Evolutionary conservation across 1,140 invertebrate genomes (phyloP).

Genomic region (Doryteuthis pealeii): DNA sequence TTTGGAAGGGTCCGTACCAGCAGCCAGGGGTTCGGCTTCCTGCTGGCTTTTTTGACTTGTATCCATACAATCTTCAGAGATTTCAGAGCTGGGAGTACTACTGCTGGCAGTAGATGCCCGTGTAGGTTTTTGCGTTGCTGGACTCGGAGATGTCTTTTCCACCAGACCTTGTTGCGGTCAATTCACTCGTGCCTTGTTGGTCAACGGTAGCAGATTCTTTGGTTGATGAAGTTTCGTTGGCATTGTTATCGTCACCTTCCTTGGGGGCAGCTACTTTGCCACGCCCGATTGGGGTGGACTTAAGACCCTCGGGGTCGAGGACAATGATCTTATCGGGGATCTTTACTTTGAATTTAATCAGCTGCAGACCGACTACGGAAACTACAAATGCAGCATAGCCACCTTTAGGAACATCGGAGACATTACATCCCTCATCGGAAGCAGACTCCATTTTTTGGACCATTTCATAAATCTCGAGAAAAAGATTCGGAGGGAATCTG

Average conservation of each 20-base stretch:
- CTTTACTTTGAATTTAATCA: not conserved
- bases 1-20: not conserved
- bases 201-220: not conserved
- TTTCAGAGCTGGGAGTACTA: not conserved
- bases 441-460: not conserved
- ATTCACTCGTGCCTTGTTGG: not conserved
- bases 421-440: not conserved
- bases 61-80: not conserved
- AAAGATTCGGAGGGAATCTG: not conserved
- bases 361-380: not conserved
- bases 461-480: slow-evolving; percentile 6
- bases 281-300: slow-evolving; percentile 3
- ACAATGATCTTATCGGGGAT: slow-evolving; percentile 6
- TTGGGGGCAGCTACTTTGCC: not conserved
- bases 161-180: not conserved
- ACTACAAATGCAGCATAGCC: slow-evolving; percentile 7
- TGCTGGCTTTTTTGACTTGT: not conserved
- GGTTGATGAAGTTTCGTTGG: not conserved
- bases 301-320: not conserved
- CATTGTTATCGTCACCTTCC: not conserved
- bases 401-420: not conserved
- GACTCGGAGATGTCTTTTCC: too few relatives aligned
- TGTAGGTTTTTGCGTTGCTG: not conserved
- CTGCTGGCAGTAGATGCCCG: not conserved
- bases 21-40: not conserved